phyloP scores from a whole-genome alignment of 1,140 invertebrate species.

The Orussus abietinus region DNA sequence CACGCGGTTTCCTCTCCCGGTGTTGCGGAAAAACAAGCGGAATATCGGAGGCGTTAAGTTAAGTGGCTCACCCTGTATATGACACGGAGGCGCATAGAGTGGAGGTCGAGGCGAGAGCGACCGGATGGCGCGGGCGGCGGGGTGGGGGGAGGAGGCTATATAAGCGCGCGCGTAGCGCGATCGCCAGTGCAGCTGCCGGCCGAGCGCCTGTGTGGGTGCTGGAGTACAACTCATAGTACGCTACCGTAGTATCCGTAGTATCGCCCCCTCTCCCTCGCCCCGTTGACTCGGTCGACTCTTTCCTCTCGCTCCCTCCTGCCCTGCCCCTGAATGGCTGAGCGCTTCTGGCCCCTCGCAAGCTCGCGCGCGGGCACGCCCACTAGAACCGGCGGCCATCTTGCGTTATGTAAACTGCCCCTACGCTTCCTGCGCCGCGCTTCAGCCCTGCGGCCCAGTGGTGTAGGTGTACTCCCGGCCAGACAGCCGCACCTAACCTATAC shows the following conservation, averaged over 20 bases:
- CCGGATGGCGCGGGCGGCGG: no score
- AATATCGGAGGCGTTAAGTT: no score
- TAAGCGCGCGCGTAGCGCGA: no score
- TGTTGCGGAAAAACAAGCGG: no score
- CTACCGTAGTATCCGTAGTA: constrained; percentile 43
- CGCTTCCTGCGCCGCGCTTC: constrained; percentile 9
- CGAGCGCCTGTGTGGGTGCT: constrained; percentile 20
- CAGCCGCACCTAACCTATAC: constrained; percentile 2
- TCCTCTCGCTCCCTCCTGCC: constrained; percentile 13
- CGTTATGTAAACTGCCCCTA: constrained; percentile 31
- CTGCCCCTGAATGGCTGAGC: constrained; percentile 33
- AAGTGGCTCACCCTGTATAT: no score
- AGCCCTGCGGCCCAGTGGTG: constrained; percentile 12
- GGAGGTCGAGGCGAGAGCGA: neutral
- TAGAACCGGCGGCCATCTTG: constrained; percentile 32
- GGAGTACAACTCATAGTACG: constrained; percentile 47
- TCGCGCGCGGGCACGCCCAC: constrained; percentile 24
- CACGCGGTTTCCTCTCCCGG: no score
- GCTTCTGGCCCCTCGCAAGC: constrained; percentile 15
- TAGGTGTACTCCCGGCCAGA: constrained; percentile 19
- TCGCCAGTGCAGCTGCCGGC: constrained; percentile 4
- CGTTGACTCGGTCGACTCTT: neutral
- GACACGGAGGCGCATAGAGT: neutral
- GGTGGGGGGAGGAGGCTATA: no score
- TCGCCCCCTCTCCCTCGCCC: constrained; percentile 20